Evolutionary conservation across 2,888 invertebrate genomes (phyloP).

Genomic region (Phania funesta): DNA sequence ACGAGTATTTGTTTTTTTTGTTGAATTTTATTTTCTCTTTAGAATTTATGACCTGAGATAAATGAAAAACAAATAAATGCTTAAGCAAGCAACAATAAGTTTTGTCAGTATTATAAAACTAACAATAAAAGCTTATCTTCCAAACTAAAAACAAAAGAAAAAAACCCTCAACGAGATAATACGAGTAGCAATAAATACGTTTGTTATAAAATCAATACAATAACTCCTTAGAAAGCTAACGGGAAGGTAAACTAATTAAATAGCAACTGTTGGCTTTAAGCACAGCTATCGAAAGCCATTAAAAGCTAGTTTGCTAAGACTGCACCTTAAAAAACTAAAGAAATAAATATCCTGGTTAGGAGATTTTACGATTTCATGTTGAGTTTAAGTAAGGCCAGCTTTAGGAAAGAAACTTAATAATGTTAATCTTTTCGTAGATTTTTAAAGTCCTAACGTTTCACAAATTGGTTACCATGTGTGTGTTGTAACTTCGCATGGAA

Average conservation of each 20-base stretch:
- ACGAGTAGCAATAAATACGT: conserved; percentile 18
- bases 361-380: no score
- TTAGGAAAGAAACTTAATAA: no score
- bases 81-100: not conserved
- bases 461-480: no score
- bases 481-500: no score
- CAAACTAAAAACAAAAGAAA: conserved; percentile 2
- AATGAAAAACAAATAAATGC: conserved; percentile 15
- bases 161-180: no score
- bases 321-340: no score
- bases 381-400: no score
- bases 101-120: conserved; percentile 10
- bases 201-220: conserved; percentile 14
- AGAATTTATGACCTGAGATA: conserved; percentile 12
- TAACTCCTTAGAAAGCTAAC: not conserved
- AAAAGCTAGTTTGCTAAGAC: not conserved
- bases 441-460: no score
- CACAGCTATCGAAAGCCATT: not conserved
- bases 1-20: not conserved
- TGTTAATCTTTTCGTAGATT: no score
- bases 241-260: not conserved
- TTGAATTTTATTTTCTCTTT: conserved; percentile 11
- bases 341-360: no score
- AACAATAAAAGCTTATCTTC: conserved; percentile 39
- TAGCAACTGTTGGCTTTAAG: not conserved